phyloP scores from a whole-genome alignment of 1,140 invertebrate species.

The Thaumetopoea pityocampa region DNA sequence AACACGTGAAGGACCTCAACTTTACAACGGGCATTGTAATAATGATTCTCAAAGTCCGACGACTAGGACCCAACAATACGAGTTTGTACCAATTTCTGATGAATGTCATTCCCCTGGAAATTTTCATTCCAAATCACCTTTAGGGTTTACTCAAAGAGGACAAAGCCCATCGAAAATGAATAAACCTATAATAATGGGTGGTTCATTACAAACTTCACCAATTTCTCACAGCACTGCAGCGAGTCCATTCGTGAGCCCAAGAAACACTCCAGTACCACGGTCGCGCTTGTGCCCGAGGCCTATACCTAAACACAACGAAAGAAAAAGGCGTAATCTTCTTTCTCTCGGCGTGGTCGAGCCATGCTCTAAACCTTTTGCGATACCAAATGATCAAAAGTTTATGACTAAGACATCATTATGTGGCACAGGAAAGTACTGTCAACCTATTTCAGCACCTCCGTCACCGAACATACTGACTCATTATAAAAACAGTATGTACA shows the following conservation, averaged over 20 bases:
- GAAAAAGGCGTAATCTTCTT: constrained; percentile 49
- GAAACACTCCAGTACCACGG: constrained; percentile 84
- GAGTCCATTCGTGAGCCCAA: constrained; percentile 91
- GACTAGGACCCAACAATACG: constrained; percentile 84
- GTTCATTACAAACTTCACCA: constrained; percentile 62
- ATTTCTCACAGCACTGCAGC: constrained; percentile 67
- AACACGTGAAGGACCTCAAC: constrained; percentile 31
- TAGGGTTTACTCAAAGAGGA: constrained; percentile 49
- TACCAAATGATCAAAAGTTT: constrained; percentile 67
- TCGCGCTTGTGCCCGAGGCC: constrained; percentile 58
- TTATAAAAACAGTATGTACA: constrained; percentile 57
- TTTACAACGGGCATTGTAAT: constrained; percentile 58
- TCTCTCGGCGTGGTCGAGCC: constrained; percentile 46
- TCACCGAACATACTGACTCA: constrained; percentile 74
- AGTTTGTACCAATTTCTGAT: constrained; percentile 89
- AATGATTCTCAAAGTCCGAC: constrained; percentile 76
- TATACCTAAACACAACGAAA: constrained; percentile 56
- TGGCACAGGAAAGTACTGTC: constrained; percentile 56
- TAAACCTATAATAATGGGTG: constrained; percentile 63
- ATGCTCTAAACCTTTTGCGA: constrained; percentile 54
- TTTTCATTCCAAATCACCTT: constrained; percentile 60
- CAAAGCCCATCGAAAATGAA: constrained; percentile 63
- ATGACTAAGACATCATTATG: constrained; percentile 45
- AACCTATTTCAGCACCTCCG: constrained; percentile 77
- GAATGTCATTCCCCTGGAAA: constrained; percentile 79